Evolutionary conservation across 2,113 vertebrate genomes (phyloP).

Genomic region (Alligator mississippiensis): DNA sequence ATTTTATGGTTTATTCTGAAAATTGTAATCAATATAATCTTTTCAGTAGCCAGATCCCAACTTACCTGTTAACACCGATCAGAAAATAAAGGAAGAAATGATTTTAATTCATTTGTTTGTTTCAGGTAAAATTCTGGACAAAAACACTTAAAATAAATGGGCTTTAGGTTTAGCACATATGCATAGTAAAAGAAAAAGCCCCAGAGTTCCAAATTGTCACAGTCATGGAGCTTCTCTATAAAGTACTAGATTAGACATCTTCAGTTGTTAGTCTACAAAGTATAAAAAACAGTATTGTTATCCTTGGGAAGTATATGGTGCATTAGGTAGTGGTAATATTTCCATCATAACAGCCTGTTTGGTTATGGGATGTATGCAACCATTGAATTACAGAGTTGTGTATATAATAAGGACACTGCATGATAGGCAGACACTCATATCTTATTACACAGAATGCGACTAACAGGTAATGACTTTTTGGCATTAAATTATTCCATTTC

Average conservation of each 20-base stretch:
- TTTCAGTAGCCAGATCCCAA: not conserved
- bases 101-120: not conserved
- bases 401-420: not conserved
- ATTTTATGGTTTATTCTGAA: not conserved
- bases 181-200: not conserved
- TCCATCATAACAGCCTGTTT: rapidly evolving
- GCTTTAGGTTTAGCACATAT: not conserved
- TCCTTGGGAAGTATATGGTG: not conserved
- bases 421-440: not conserved
- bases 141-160: not conserved
- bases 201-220: not conserved
- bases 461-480: rapidly evolving
- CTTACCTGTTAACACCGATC: not conserved
- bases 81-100: not conserved
- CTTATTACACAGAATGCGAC: not conserved
- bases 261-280: not conserved
- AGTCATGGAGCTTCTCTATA: not conserved
- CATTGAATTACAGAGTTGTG: rapidly evolving
- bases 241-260: not conserved
- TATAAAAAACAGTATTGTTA: not conserved
- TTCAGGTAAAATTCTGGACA: not conserved
- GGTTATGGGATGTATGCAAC: rapidly evolving
- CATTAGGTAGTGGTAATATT: not conserved
- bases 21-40: not conserved
- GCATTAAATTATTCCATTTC: rapidly evolving